Conservation (phyloP, 2,888 invertebrate genomes). For the Ophion obscuratus region DNA sequence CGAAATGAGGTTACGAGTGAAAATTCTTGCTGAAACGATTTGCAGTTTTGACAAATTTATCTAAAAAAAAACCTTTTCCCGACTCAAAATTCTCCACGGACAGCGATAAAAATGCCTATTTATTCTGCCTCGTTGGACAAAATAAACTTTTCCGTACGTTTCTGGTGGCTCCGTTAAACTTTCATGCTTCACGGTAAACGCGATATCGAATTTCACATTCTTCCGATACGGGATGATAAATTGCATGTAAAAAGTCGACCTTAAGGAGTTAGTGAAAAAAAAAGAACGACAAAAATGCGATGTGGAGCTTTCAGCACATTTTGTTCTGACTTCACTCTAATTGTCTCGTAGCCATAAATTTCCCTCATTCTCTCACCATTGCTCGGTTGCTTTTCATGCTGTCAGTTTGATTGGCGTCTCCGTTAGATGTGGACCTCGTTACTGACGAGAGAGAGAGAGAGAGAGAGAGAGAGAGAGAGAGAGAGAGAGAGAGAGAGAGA, state of each 20-base stretch:
- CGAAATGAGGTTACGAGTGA: background rate
- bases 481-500: background rate
- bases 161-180: background rate
- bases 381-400: conserved; percentile 49
- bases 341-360: conserved; percentile 58
- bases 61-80: background rate
- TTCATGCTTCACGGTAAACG: background rate
- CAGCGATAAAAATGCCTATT: background rate
- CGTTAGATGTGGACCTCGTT: conserved; percentile 49
- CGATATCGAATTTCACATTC: conserved; percentile 14
- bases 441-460: conserved; percentile 20
- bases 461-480: background rate
- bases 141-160: background rate
- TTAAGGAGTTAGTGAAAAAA: conserved; percentile 4
- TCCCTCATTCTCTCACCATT: conserved; percentile 33
- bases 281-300: conserved; percentile 10
- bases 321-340: conserved; percentile 40
- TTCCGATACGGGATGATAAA: conserved; percentile 20
- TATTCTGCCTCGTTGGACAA: background rate
- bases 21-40: background rate
- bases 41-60: background rate
- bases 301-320: conserved; percentile 33
- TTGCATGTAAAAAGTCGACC: conserved; percentile 13
- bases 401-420: conserved; percentile 63
- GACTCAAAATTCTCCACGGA: too few relatives aligned